Base-by-base conservation (phyloP, 2,113 vertebrate species). In the Sinosuthora webbiana region DNA sequence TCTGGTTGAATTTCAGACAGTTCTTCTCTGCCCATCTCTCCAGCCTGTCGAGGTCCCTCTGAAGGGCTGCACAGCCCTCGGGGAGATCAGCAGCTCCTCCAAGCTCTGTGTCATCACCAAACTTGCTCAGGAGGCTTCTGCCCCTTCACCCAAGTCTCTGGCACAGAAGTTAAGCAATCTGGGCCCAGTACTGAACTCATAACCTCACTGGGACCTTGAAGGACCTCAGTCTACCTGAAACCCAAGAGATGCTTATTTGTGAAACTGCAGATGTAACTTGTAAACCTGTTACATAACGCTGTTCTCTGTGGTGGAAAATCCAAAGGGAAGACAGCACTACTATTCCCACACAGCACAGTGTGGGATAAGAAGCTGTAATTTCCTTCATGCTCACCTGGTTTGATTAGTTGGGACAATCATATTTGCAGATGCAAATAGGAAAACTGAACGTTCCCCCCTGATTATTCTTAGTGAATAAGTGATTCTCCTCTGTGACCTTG, bases 381-480 rank as follows among this genome's bases (percentile, higher is more conserved):
- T 93, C n/a, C 31, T 64, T 69, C 68, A 74, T 69, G 53, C 52
- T 90, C 11, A 77, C 45, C 62, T 81, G 30, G 23, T 59, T 92
- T 91, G 56, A 81, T 93, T 87, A 57, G 67, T 69, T 7, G 35
- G 42, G 35, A 27, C 68, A 52, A 49, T 45, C 41, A 35, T 53
- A 64, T 80, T 90, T 91, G 44, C 59, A 82, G 44, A 68, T 84
- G 64, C 50, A 91, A 90, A 69, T 62, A 75, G 55, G n/a, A 45
- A 90, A 92, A 64, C 35, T 82, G 50, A 41, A 62, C 45, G n/a
- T 84, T 87, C 45, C 31, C 23, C 44, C n/a, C 28, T 16, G 73
- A 44, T 49, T 78, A 9, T 75, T 85, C n/a, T 76, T 79, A 16
- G 50, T 63, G 39, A 87, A 69, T 53, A 78, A 62, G 33, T 55